Percentiles rank a stretch among this genome's conserved stretches.
Conservation (phyloP, 1,140 invertebrate genomes). For the Drosophila malerkotliana region DNA sequence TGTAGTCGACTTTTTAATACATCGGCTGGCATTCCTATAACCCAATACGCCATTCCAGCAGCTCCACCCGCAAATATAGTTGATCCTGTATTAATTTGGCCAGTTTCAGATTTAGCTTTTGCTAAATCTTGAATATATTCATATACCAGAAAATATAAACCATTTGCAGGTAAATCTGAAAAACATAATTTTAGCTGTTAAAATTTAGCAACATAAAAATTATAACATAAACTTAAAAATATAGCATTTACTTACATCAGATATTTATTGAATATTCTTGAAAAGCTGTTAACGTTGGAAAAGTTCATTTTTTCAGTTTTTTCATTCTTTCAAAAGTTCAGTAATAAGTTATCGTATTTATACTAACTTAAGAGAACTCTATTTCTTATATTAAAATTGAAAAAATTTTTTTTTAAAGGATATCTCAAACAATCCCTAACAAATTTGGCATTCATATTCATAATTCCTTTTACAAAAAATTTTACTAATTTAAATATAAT, state of each 20-base stretch:
- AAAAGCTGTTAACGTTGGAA: too few relatives aligned
- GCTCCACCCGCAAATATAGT: constrained; percentile 97
- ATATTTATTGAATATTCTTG: too few relatives aligned
- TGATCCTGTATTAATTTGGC: constrained; percentile 86
- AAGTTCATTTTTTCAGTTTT: too few relatives aligned
- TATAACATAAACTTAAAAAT: neutral
- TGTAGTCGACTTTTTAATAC: constrained; percentile 98
- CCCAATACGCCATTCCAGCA: constrained; percentile 98
- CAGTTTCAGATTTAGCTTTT: constrained; percentile 78
- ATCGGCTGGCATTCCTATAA: constrained; percentile 98
- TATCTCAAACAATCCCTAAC: too few relatives aligned
- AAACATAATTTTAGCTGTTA: neutral
- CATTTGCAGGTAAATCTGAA: constrained; percentile 87
- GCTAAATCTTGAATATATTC: constrained; percentile 92
- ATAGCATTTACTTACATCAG: neutral
- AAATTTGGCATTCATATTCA: too few relatives aligned
- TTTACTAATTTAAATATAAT: too few relatives aligned
- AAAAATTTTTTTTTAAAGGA: too few relatives aligned
- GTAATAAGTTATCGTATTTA: too few relatives aligned
- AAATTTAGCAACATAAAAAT: neutral
- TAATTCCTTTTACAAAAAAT: too few relatives aligned
- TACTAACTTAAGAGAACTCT: too few relatives aligned
- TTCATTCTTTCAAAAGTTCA: too few relatives aligned
- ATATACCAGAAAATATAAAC: constrained; percentile 98
- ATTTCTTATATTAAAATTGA: too few relatives aligned